A percentile compares a stretch with the other conserved stretches of the same genome.
phyloP scores from a whole-genome alignment of 2,888 invertebrate species.

The Celastrina argiolus region DNA sequence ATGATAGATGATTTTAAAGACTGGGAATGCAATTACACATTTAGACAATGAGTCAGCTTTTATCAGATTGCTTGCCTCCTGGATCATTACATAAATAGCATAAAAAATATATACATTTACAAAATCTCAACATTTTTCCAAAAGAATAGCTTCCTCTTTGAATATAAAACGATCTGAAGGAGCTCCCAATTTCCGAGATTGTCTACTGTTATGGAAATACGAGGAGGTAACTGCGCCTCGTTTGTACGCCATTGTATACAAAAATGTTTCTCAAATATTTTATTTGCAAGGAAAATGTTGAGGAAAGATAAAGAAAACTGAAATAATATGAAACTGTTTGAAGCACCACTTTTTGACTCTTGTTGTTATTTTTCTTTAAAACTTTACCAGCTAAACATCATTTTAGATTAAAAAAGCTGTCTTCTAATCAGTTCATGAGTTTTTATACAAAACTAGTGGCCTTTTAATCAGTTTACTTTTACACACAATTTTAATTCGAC shows the following conservation, averaged over 20 bases:
- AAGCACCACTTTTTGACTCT: no score
- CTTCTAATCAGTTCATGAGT: no score
- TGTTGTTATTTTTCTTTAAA: not conserved
- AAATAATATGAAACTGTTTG: not conserved
- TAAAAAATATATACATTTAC: not conserved
- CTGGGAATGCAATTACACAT: not conserved
- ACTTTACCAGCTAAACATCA: no score
- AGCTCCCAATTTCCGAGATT: slow-evolving; percentile 40
- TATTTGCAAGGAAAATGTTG: slow-evolving; percentile 3
- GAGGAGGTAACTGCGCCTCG: slow-evolving; percentile 41
- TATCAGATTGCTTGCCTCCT: no score
- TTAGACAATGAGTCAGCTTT: no score
- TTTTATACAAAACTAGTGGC: no score
- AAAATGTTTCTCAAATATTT: slow-evolving; percentile 23
- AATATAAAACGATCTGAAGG: slow-evolving; percentile 47
- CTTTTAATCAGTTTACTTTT: no score
- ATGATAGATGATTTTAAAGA: no score
- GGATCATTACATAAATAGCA: no score
- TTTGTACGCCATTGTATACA: slow-evolving; percentile 42
- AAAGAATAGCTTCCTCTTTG: slow-evolving; percentile 50
- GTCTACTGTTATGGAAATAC: slow-evolving; percentile 53
- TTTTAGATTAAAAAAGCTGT: no score
- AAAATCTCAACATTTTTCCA: slow-evolving; percentile 23
- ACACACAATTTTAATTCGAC: no score
- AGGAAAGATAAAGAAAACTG: not conserved